Evolutionary conservation across 2,113 vertebrate genomes (phyloP), one percentile per base, ranked within the genome.

Genomic region (Grus americana): DNA sequence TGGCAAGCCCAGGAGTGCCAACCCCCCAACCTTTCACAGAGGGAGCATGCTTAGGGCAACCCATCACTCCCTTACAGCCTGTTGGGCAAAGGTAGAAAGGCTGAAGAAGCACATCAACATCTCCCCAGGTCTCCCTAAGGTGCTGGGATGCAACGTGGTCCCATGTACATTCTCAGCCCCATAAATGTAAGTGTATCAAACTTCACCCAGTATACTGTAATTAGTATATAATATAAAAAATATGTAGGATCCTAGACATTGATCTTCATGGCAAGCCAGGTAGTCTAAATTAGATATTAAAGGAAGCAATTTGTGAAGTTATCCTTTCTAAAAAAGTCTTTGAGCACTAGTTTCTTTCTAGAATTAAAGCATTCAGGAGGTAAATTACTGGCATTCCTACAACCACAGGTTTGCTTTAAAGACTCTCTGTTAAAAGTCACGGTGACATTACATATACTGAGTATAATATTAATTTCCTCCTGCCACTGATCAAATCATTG

Each of bases 31-130:
- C 16, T 84, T 80, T 59, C 23, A 61, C 11, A 57, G 5, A 1
- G 1, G 5, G 9, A 52, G 1, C 2, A 0, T 65, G 9, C 8
- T 59, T 38, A 27, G 22, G 5, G 19, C 9, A 87, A 12, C 2
- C 4, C 10, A 16, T 44, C 10, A 2, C 17, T 79, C 65, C 29
- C 12, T 68, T 57, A 42, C 5, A 50, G 4, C 4, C 13, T 61
- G 30, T n/a, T 88, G 46, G 12, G 12, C 10, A 52, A 68, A 78
- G 17, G 10, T 1, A 4, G 50, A 61, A 81, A 76, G 30, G 29
- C 11, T 74, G 46, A 90, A 74, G 65, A 12, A 70, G 24, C 2
- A 38, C 7, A 61, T 38, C 20, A 68, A 3, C 17, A 9, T 12
- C 8, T 58, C 12, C 27, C 5, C 1, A 6, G 15, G 18, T 54